Conservation (phyloP, 2,797 vertebrate genomes). For the Monodelphis domestica region DNA sequence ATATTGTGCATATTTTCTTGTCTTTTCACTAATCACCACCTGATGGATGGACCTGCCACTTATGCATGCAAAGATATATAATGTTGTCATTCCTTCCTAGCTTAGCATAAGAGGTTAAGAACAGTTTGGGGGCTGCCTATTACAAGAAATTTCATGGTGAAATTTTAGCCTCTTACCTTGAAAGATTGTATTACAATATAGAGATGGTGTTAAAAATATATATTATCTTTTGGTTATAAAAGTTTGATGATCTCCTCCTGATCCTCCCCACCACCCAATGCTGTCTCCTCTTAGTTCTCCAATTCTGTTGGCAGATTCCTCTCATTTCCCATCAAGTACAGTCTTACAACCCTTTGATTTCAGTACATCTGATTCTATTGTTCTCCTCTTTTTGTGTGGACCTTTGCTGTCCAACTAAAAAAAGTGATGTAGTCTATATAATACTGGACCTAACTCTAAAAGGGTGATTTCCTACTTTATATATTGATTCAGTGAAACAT, state of each 20-base stretch:
- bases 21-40: background rate
- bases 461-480: constrained; percentile 48
- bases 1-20: background rate
- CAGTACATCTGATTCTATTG: constrained; percentile 26
- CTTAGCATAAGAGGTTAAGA: constrained; percentile 30
- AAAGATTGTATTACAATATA: background rate
- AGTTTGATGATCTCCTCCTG: background rate
- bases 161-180: background rate
- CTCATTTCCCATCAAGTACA: constrained; percentile 19
- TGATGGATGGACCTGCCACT: background rate
- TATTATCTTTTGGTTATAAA: constrained; percentile 39
- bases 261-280: background rate
- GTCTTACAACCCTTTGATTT: constrained; percentile 55
- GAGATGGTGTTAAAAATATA: background rate
- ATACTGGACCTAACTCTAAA: constrained; percentile 9
- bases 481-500: background rate
- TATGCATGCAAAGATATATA: background rate
- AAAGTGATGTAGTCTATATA: constrained; percentile 29
- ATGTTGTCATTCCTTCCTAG: background rate
- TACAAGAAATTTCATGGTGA: background rate
- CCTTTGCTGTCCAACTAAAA: constrained; percentile 44
- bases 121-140: background rate
- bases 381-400: constrained; percentile 7
- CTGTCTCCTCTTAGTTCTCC: background rate
- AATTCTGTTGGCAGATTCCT: background rate